phyloP scores from a whole-genome alignment of 1,140 invertebrate species.

The Linepithema humile region DNA sequence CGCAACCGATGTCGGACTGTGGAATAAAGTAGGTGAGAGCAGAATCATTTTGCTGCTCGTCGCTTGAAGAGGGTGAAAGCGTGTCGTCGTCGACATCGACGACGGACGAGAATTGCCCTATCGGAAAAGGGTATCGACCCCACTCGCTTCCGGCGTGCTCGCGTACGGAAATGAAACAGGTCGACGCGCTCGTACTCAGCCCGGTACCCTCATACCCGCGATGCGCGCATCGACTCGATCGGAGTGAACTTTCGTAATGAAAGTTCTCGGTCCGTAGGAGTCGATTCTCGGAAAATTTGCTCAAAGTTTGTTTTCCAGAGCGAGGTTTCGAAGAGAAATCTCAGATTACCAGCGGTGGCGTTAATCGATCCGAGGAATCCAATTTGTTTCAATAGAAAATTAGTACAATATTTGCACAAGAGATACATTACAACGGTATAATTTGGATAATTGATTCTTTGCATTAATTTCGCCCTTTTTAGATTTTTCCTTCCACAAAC shows the following conservation, averaged over 20 bases:
- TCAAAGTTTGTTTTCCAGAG: constrained; percentile 35
- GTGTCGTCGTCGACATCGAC: constrained; percentile 3
- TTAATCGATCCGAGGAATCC: constrained; percentile 49
- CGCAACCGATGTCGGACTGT: not conserved
- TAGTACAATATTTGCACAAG: not conserved
- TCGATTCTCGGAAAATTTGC: constrained; percentile 39
- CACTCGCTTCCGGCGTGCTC: constrained; percentile 63
- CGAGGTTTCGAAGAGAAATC: constrained; percentile 43
- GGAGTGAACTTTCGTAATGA: constrained; percentile 72
- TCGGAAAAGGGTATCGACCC: constrained; percentile 62
- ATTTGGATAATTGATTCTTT: not conserved
- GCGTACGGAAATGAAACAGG: constrained; percentile 73
- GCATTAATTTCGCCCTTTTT: not conserved
- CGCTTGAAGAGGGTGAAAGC: constrained; percentile 44
- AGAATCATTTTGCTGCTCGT: constrained; percentile 37
- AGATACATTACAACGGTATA: not conserved
- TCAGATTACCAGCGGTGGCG: constrained; percentile 11
- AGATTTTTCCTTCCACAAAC: not conserved
- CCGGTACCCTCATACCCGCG: constrained; percentile 11
- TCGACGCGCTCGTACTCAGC: constrained; percentile 12
- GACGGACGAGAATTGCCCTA: constrained; percentile 57
- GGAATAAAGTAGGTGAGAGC: constrained; percentile 1
- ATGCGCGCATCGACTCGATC: constrained; percentile 40
- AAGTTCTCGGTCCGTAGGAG: constrained; percentile 36
- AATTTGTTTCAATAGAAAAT: constrained; percentile 27